Percentiles rank a stretch among this genome's conserved stretches.
These are phyloP conservation scores for Sorex araneus DNA, from an alignment of 2,113 vertebrate genomes.

Conservation along the genomic window DNA sequence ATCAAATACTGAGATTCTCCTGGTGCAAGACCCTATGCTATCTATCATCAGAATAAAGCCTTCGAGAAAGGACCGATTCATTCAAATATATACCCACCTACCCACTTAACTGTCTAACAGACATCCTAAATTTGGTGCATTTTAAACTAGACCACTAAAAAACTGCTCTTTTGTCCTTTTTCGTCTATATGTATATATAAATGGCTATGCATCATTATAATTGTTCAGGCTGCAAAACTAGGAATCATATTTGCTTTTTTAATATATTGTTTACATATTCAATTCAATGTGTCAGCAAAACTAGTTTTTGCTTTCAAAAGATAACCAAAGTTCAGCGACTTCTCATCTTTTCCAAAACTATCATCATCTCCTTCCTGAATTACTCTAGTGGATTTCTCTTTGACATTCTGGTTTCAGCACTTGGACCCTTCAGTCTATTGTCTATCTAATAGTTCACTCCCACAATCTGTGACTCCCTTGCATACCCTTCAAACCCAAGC, in stretches of 20 bases:
- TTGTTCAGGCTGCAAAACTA: neutral
- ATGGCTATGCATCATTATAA: neutral
- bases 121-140: neutral
- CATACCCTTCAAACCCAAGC: neutral
- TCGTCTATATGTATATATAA: neutral
- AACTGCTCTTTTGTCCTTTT: neutral
- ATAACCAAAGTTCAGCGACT: neutral
- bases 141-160: conserved; percentile 8
- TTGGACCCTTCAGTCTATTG: neutral
- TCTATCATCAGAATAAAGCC: conserved; percentile 3
- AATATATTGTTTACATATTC: neutral
- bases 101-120: neutral
- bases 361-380: neutral
- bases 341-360: neutral
- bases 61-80: conserved; percentile 40
- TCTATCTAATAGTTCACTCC: neutral
- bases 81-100: neutral
- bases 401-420: neutral
- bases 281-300: neutral
- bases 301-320: conserved; percentile 14
- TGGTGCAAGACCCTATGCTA: neutral
- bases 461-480: neutral
- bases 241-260: neutral
- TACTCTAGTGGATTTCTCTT: neutral
- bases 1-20: conserved; percentile 32